Evolutionary conservation across 2,113 vertebrate genomes (phyloP).

Genomic region (Leucoraja erinaceus): DNA sequence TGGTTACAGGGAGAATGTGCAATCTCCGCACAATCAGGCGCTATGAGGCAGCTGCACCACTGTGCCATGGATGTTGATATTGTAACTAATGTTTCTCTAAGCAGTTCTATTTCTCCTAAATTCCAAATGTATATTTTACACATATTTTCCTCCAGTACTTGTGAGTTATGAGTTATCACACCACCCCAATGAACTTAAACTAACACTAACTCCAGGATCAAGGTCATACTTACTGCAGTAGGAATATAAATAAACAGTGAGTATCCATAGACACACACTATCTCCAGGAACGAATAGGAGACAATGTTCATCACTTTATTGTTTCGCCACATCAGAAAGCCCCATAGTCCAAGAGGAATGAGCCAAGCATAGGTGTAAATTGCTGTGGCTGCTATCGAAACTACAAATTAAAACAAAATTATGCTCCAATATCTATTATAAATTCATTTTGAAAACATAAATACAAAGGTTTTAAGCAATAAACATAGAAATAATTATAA

Average conservation of each 20-base stretch:
- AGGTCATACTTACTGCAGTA: slow-evolving; percentile 70
- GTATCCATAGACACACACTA: slow-evolving; percentile 91
- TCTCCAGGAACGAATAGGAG: slow-evolving; percentile 90
- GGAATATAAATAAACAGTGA: slow-evolving; percentile 91
- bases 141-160: neutral
- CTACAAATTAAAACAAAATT: slow-evolving; percentile 53
- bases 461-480: neutral
- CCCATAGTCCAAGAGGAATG: slow-evolving; percentile 86
- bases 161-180: neutral
- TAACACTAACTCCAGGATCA: neutral
- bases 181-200: neutral
- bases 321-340: slow-evolving; percentile 86
- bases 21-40: no score
- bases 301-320: slow-evolving; percentile 81
- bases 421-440: neutral
- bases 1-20: no score
- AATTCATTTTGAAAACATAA: neutral
- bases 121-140: neutral
- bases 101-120: neutral
- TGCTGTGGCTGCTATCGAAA: slow-evolving; percentile 83
- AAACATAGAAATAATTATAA: neutral
- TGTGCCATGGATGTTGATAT: neutral
- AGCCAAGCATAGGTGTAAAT: slow-evolving; percentile 91
- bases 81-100: neutral
- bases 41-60: no score